Base-by-base conservation (phyloP, 2,113 vertebrate species). In the Falcunculus frontatus region DNA sequence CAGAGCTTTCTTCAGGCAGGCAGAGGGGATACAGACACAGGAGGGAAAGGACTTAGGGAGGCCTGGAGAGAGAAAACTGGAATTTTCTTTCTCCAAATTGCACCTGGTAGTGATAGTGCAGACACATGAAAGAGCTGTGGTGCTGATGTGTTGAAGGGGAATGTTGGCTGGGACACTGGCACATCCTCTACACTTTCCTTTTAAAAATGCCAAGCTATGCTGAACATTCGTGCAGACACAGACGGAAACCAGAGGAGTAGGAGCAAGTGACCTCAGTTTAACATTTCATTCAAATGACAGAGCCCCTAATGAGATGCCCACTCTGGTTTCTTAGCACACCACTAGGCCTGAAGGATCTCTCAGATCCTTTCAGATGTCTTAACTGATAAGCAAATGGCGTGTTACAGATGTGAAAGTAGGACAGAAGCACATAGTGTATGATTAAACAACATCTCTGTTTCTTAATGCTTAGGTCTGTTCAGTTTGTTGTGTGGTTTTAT, bases 221-320 rank as follows among this genome's bases (percentile, higher is more conserved):
- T 79, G 70, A 76, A 46, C 2, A 4, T 91, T 85, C 2, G 2
- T 30, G 26, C 56, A 56, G 78, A 59, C 67, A 50, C 4, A 26
- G 79, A 39, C 11, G 67, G 92, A 86, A 91, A 89, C 50, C 27
- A 74, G 90, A 69, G 75, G 63, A 90, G 82, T 19, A 63, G 82
- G 64, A 85, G 63, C 30, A 82, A 91, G 84, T 93, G 74, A 88
- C 72, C 68, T 94, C 53, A 78, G 85, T 88, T 94, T 77, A 96
- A 72, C 35, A 39, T 93, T 76, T 93, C 70, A 79, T 89, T 78
- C 77, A 84, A 76, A 79, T 94, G 89, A 79, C 75, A 65, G 81
- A 53, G 19, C 33, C 42, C 22, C 5, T 27, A 73, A 32, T 67
- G 63, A 57, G 33, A 67, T 93, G 59, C 57, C 59, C 8, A 3